These are phyloP conservation scores for Meles meles DNA, from an alignment of 2,113 vertebrate species.

Conservation along the genomic window DNA sequence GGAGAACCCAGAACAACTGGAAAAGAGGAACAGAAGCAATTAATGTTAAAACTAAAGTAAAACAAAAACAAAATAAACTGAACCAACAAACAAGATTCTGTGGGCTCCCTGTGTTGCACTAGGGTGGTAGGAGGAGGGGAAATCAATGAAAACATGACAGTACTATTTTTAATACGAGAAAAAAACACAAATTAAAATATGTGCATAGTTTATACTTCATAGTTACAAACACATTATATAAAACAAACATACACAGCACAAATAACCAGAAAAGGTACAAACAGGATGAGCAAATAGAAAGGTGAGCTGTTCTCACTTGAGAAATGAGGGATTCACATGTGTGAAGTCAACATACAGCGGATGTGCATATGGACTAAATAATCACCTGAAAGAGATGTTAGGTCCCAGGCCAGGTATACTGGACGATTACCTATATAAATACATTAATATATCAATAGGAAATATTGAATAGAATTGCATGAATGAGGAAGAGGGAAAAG, in stretches of 20 bases:
- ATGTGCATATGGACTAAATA: background rate
- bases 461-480: background rate
- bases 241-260: background rate
- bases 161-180: background rate
- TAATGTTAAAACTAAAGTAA: background rate
- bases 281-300: background rate
- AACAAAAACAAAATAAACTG: background rate
- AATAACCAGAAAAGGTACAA: background rate
- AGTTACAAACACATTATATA: background rate
- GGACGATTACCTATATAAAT: background rate
- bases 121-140: background rate
- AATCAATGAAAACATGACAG: background rate
- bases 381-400: background rate
- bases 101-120: background rate
- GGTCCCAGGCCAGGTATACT: background rate
- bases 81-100: background rate
- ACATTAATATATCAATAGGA: background rate
- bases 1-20: background rate
- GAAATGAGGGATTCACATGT: background rate
- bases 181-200: background rate
- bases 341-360: background rate
- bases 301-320: background rate
- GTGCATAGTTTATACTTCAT: background rate
- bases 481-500: background rate
- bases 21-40: background rate